Evolutionary conservation across 2,888 invertebrate genomes (phyloP), one percentile per base, ranked within the genome.

Genomic region (Phengaris arion): DNA sequence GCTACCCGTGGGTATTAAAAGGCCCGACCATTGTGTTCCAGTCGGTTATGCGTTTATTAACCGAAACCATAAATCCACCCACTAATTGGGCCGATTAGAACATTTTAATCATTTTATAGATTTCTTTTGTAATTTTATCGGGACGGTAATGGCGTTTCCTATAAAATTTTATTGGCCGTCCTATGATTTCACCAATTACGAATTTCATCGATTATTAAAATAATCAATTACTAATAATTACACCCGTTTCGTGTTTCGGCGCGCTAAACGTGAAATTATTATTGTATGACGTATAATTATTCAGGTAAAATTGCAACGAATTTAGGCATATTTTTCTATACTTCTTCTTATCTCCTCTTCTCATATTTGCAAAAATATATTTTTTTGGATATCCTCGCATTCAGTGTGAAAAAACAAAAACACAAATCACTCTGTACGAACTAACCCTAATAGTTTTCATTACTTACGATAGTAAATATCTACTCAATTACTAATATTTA

Each of bases 71-170:
- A 92, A 92, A 92, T 90, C 83, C 86, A 83, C 80, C 76, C 80
- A 82, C 86, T 92, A 92, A 92, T 92, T 92, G 92, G 92, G 85
- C 81, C 87, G 89, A 91, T 92, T 92, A 91, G 88, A 90, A 88
- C 88, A 88, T 88, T 83, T 88, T 89, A 90, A 92, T 91, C 86
- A 92, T 91, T 92, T 91, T 90, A 91, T 90, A 86, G 89, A 89
- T 90, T 92, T 90, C 92, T 92, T 91, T 92, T 92, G 90, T 92
- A 91, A 90, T 90, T 88, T 91, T 91, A 92, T 91, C 89, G 91
- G 82, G 83, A 85, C 85, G 86, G 90, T 91, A 90, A 89, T 88
- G 81, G 86, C 85, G 87, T 89, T 90, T 86, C 85, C 86, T 86
- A 85, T 87, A 87, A 87, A 90, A 87, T 89, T 89, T 89, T 85